Evolutionary conservation across 2,113 vertebrate species (phyloP), one percentile per base, ranked within the genome.

Genomic region (Haplochromis vanheusdeni): DNA sequence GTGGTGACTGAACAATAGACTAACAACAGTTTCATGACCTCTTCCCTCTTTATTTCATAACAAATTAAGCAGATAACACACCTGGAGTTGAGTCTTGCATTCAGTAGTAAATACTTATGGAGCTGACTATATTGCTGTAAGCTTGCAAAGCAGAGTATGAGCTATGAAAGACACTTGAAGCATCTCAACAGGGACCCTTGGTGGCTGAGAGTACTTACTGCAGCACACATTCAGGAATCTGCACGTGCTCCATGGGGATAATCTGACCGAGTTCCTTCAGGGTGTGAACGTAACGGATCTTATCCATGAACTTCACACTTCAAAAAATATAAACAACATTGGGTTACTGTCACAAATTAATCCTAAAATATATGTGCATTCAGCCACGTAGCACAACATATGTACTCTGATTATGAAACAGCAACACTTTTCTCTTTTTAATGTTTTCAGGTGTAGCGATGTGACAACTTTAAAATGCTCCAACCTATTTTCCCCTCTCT

Each of bases 201-300:
- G 84, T 90, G 95, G 86, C 47, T 4, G 9, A 28, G 16, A 58
- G 4, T 70, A 97, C 98, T 98, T 92, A 99, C 98, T 98, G 98
- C 47, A 97, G 89, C 89, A 99, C 96, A 0, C 98, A 98, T 60
- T 98, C 98, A 0, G 98, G 98, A 84, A 99, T 98, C 96, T 99
- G 98, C 82, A 99, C 97, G 0, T 99, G 98, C 82, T 98, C 98
- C 98, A 99, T 99, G 13, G 98, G 98, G 89, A 99, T 98, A 4
- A 97, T 97, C 4, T 97, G 97, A 40, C 97, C 95, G 83, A 99
- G 93, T 1, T 99, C 98, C 79, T 97, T 96, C 95, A 99, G 91
- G 83, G 96, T 98, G 84, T 99, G 97, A 19, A 98, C 97, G 0
- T 99, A 98, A 23, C 98, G 97, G 92, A 99, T 97, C 95, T 99